These are phyloP conservation scores for Atta texana DNA, from an alignment of 1,140 invertebrate species.

Conservation along the genomic window DNA sequence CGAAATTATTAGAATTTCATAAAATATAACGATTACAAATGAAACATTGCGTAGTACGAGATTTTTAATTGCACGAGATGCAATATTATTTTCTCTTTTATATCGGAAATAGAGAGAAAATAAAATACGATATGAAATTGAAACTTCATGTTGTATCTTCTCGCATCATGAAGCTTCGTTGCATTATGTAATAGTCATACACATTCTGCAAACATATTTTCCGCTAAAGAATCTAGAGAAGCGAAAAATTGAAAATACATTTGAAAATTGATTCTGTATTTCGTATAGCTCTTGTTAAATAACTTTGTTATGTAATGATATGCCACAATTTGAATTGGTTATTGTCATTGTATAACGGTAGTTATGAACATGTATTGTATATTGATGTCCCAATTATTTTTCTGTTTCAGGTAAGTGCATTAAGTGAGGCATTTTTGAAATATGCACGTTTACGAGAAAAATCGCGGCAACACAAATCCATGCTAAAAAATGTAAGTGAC, in stretches of 20 bases:
- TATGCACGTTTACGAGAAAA: conserved; percentile 16
- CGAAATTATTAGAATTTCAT: neutral
- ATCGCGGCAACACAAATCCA: neutral
- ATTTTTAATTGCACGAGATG: neutral
- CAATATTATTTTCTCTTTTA: neutral
- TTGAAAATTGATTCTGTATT: neutral
- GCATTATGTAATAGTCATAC: conserved; percentile 48
- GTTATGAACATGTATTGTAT: neutral
- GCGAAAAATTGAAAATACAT: conserved; percentile 28
- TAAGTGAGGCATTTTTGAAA: neutral
- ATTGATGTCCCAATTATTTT: conserved; percentile 6
- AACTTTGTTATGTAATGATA: neutral
- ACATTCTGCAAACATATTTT: conserved; percentile 25
- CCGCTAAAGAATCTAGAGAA: neutral
- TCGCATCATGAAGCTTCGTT: conserved; percentile 42
- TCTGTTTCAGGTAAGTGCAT: conserved; percentile 74
- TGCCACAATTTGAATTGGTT: neutral
- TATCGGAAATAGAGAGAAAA: conserved; percentile 5
- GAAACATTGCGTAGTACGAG: neutral
- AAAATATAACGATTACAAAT: neutral
- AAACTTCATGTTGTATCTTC: conserved; percentile 33
- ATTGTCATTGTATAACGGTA: neutral
- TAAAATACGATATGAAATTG: conserved; percentile 31
- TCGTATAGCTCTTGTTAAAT: neutral
- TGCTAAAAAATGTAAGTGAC: conserved; percentile 29